A percentile compares a stretch with the other conserved stretches of the same genome.
These are phyloP conservation scores for Alentia gelatinosa DNA, from an alignment of 2,888 invertebrate genomes.

Conservation along the genomic window DNA sequence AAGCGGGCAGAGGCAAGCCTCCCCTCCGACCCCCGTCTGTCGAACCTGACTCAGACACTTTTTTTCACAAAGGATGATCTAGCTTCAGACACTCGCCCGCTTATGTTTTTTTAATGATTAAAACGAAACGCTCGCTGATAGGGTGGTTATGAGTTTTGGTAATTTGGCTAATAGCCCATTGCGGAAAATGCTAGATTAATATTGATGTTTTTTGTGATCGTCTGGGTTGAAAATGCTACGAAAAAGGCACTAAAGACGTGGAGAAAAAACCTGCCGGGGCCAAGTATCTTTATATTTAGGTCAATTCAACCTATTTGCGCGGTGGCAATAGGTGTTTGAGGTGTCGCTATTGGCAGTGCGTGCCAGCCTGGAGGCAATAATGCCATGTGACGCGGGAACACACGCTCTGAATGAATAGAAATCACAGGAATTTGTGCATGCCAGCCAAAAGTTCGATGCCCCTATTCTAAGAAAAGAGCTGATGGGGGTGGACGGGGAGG, in stretches of 20 bases:
- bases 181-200: not conserved
- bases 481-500: too few relatives aligned
- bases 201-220: not conserved
- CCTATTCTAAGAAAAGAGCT: too few relatives aligned
- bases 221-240: not conserved
- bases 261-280: not conserved
- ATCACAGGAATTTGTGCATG: too few relatives aligned
- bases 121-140: not conserved
- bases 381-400: not conserved
- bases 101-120: not conserved
- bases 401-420: too few relatives aligned
- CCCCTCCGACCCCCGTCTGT: not conserved
- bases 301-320: not conserved
- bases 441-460: too few relatives aligned
- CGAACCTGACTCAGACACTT: not conserved
- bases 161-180: not conserved
- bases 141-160: not conserved
- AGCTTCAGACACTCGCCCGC: not conserved
- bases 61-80: not conserved
- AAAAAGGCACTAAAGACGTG: not conserved
- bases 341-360: not conserved
- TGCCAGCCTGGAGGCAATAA: not conserved
- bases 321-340: not conserved
- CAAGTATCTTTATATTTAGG: constrained; percentile 1
- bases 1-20: not conserved